Base-by-base conservation (phyloP, 2,797 vertebrate genomes). In the Coranthus polyacanthus region DNA sequence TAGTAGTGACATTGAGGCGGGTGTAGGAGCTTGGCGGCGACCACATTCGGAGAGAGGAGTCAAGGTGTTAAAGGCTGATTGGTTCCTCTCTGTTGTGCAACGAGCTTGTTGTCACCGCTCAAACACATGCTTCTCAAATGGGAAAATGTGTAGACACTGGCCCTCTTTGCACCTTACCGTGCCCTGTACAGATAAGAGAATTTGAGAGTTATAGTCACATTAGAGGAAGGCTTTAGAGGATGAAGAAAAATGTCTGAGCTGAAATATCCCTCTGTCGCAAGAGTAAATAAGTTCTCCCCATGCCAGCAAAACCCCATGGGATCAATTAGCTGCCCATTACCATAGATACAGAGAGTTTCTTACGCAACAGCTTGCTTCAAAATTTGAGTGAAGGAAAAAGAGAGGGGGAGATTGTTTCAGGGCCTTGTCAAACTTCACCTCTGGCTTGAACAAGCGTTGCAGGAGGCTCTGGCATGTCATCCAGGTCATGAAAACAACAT, bases 1-100 rank as follows among this genome's bases (percentile, higher is more conserved):
- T 91, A 73, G 89, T 17, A 20, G 68, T 86, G 90, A 88, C 90
- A 69, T 51, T 15, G 63, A 78, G 73, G 74, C 52, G 72, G 59
- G 79, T 17, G 82, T 65, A 46, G 63, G 70, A 24, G 64, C 66
- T 70, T 68, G 68, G 82, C 43, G 12, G 74, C 59, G 7, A 71
- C 83, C 83, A 72, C 85, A 76, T 83, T 79, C 54, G 21, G 73
- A 72, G 83, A 56, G 79, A 66, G 38, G 67, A 89, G 87, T 90
- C 87, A 91, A 93, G 91, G 92, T 93, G 93, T 92, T 89, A 89
- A 89, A 86, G 87, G 73, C 87, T 92, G 92, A 93, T 94, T 92
- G 92, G 91, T 89, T 88, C 86, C 81, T 87, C 87, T 91, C 82
- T 68, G 83, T 62, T 29, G 80, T 74, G 73, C 59, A 52, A 69